Evolutionary conservation across 2,888 invertebrate species (phyloP).

Genomic region (Cataglyphis rosenhaueri): DNA sequence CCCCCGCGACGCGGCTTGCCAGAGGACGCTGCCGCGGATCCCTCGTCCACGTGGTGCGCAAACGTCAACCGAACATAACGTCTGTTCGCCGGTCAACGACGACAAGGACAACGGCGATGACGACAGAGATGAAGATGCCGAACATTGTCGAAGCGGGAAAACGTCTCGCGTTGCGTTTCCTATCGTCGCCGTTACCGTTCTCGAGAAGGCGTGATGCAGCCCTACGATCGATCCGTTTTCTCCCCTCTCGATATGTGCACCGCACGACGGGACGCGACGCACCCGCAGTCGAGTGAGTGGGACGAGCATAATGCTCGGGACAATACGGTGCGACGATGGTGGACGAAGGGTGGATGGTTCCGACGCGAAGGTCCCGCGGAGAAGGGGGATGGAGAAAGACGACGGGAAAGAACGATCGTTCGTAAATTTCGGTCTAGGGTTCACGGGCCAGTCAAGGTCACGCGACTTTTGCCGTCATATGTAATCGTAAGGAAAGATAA

Average conservation of each 20-base stretch:
- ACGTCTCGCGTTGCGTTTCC: slow-evolving; percentile 45
- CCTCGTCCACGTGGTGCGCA: slow-evolving; percentile 71
- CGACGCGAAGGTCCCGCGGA: neutral
- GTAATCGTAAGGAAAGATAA: slow-evolving; percentile 5
- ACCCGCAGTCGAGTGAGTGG: slow-evolving; percentile 23
- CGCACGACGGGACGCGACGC: neutral
- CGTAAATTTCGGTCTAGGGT: slow-evolving; percentile 67
- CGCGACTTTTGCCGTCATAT: slow-evolving; percentile 30
- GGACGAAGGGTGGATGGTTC: neutral
- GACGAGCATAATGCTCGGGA: slow-evolving; percentile 48
- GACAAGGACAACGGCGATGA: slow-evolving; percentile 15
- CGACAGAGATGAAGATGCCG: slow-evolving; percentile 8
- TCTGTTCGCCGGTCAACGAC: neutral
- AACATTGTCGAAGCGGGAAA: slow-evolving; percentile 53
- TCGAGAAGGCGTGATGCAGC: slow-evolving; percentile 61
- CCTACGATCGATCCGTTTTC: slow-evolving; percentile 65
- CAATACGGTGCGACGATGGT: slow-evolving; percentile 26
- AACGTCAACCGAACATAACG: slow-evolving; percentile 55
- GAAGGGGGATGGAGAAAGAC: neutral
- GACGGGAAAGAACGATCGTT: slow-evolving; percentile 37
- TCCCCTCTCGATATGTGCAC: slow-evolving; percentile 27
- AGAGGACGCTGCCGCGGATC: slow-evolving; percentile 50
- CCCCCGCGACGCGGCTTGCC: neutral
- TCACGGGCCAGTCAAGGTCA: slow-evolving; percentile 71
- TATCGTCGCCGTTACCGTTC: slow-evolving; percentile 25